These are phyloP conservation scores for Sanderia malayensis DNA, from an alignment of 30 jellyfish, hydroid and myxozoan genomes.

Conservation along the genomic window DNA sequence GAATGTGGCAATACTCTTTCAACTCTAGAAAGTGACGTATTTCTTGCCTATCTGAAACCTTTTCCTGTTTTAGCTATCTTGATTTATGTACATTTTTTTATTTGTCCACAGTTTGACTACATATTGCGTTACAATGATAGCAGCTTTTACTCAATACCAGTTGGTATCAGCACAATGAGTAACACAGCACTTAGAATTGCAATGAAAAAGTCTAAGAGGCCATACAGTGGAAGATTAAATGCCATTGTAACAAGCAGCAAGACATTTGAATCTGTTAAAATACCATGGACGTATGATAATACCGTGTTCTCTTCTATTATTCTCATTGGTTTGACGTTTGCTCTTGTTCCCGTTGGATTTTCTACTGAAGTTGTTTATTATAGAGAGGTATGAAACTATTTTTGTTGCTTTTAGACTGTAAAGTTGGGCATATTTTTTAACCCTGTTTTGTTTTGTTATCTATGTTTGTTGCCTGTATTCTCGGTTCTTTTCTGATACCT, in stretches of 20 bases:
- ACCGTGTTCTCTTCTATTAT: slow-evolving; percentile 50
- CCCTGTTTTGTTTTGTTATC: no score
- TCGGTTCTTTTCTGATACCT: no score
- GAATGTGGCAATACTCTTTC: no score
- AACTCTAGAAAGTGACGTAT: no score
- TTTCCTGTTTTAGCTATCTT: no score
- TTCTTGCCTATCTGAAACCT: no score
- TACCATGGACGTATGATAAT: slow-evolving; percentile 57
- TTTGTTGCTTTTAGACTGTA: no score
- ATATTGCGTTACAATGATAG: slow-evolving; percentile 67
- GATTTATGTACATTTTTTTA: neutral
- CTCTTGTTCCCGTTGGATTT: slow-evolving; percentile 68
- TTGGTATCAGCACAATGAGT: slow-evolving; percentile 74
- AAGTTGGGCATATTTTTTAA: no score
- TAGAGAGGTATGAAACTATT: slow-evolving; percentile 88
- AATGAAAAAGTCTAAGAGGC: slow-evolving; percentile 35
- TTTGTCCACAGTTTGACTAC: slow-evolving; percentile 42
- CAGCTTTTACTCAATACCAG: slow-evolving; percentile 68
- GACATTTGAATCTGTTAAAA: slow-evolving; percentile 55
- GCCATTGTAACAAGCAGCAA: slow-evolving; percentile 48
- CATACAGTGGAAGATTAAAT: slow-evolving; percentile 23
- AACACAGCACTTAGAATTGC: slow-evolving; percentile 53
- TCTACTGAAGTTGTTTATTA: slow-evolving; percentile 49
- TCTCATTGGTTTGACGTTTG: slow-evolving; percentile 68
- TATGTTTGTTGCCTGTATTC: no score